phyloP scores from a whole-genome alignment of 2,888 invertebrate genomes.

The Lagria hirta region DNA sequence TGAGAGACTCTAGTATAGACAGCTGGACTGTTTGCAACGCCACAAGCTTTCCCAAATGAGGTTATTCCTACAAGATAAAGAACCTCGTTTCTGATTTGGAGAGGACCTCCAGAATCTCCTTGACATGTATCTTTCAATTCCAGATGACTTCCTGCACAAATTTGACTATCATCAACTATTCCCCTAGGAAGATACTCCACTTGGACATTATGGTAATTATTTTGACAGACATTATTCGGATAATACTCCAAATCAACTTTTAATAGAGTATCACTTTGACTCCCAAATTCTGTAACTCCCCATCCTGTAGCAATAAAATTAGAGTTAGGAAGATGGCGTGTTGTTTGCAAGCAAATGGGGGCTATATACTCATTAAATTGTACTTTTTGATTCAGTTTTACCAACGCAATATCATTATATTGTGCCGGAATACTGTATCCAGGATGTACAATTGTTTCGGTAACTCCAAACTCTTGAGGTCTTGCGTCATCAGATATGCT shows the following conservation, averaged over 20 bases:
- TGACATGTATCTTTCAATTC: constrained; percentile 56
- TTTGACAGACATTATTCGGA: constrained; percentile 42
- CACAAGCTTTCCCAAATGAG: constrained; percentile 20
- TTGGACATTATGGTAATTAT: constrained; percentile 34
- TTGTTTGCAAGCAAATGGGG: constrained; percentile 55
- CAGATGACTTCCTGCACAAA: constrained; percentile 55
- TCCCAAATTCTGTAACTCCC: constrained; percentile 47
- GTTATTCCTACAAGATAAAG: constrained; percentile 18
- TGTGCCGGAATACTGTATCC: constrained; percentile 49
- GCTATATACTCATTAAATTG: constrained; percentile 49
- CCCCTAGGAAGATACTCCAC: constrained; percentile 46
- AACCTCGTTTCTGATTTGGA: constrained; percentile 14
- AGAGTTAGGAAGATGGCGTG: constrained; percentile 22
- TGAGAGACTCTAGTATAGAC: constrained; percentile 26
- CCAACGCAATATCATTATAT: constrained; percentile 59
- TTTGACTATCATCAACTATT: constrained; percentile 49
- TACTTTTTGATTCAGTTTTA: constrained; percentile 51
- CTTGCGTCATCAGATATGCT: constrained; percentile 36
- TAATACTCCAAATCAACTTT: constrained; percentile 54
- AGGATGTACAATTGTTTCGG: constrained; percentile 51
- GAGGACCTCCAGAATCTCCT: constrained; percentile 23
- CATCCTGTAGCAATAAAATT: constrained; percentile 54
- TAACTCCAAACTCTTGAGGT: constrained; percentile 46
- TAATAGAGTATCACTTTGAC: constrained; percentile 46
- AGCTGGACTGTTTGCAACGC: constrained; percentile 20